These are phyloP conservation scores for Argyra leucocephala DNA, from an alignment of 2,888 invertebrate species.

Conservation along the genomic window DNA sequence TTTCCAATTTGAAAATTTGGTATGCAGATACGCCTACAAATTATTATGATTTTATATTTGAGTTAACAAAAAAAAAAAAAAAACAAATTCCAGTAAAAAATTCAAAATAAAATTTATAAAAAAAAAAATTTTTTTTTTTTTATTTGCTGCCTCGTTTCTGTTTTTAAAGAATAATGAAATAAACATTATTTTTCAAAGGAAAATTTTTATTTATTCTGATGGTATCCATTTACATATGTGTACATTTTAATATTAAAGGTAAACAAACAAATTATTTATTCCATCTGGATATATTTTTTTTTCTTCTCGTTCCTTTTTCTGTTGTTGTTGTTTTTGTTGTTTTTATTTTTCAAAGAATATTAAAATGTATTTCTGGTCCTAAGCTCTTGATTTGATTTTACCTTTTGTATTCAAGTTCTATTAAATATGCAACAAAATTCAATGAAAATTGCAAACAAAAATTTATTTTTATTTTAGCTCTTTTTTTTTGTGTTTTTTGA, in stretches of 20 bases:
- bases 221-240: background rate
- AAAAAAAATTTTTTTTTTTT: too few relatives aligned
- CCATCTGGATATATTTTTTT: background rate
- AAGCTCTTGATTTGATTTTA: background rate
- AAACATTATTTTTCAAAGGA: slow-evolving; percentile 1
- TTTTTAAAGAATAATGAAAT: background rate
- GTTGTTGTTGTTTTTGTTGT: background rate
- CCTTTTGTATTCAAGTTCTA: background rate
- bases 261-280: background rate
- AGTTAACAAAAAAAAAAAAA: too few relatives aligned
- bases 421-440: slow-evolving; percentile 6
- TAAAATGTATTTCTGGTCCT: background rate
- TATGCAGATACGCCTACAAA: too few relatives aligned
- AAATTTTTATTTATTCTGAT: background rate
- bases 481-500: background rate
- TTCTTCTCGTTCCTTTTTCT: too few relatives aligned
- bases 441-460: background rate
- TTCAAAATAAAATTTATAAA: too few relatives aligned
- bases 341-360: background rate
- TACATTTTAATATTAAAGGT: background rate
- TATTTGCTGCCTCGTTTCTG: background rate
- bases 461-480: background rate
- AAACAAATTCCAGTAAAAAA: too few relatives aligned
- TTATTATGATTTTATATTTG: too few relatives aligned
- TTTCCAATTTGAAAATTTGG: too few relatives aligned